Evolutionary conservation across 2,797 vertebrate genomes (phyloP).

Genomic region (Loris lydekkerianus): DNA sequence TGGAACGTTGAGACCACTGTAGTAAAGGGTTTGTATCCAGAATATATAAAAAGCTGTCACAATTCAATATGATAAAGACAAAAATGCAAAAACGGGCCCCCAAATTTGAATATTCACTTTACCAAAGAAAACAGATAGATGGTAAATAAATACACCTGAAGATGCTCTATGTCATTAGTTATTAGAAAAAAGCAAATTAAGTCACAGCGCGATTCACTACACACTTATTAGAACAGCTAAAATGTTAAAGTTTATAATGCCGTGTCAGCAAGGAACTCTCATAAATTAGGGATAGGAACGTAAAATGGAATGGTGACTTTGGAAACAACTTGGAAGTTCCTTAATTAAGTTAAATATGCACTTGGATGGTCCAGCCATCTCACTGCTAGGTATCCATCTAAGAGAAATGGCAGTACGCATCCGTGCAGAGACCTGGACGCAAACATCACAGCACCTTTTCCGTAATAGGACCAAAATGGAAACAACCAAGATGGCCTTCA

Average conservation of each 20-base stretch:
- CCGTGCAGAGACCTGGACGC: not conserved
- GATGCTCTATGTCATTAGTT: not conserved
- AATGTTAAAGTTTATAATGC: not conserved
- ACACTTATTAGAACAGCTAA: not conserved
- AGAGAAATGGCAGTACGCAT: accelerated
- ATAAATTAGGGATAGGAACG: accelerated
- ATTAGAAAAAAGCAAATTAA: not conserved
- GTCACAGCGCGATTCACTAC: not conserved
- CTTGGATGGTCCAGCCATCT: not conserved
- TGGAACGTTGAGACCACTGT: no score
- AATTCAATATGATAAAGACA: not conserved
- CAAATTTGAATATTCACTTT: not conserved
- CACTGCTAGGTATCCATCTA: no score
- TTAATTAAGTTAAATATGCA: not conserved
- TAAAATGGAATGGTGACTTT: not conserved
- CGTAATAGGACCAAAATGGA: not conserved
- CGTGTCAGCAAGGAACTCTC: not conserved
- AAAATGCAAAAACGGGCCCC: not conserved
- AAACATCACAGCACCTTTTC: accelerated
- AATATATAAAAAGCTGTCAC: no score
- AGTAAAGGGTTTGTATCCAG: not conserved
- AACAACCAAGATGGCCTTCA: not conserved
- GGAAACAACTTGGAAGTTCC: not conserved
- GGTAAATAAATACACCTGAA: not conserved
- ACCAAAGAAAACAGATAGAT: not conserved